These are phyloP conservation scores for Pomatostomus ruficeps DNA, from an alignment of 2,113 vertebrate species.

Conservation along the genomic window DNA sequence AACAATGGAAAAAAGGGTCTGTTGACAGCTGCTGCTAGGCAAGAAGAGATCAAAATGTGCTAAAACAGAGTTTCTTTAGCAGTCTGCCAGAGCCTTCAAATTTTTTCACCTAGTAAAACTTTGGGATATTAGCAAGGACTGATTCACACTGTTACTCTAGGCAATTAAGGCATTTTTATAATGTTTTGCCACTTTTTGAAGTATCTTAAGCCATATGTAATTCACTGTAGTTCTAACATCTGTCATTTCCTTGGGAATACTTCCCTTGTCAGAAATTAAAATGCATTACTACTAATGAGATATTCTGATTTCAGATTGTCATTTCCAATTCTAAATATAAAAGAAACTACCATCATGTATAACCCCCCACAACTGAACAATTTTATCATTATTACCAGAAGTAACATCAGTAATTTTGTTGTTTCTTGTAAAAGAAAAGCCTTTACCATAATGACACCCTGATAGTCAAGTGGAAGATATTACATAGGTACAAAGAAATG, in stretches of 20 bases:
- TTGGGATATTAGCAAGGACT: neutral
- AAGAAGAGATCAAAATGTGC: neutral
- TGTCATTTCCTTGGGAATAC: neutral
- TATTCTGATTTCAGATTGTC: conserved; percentile 5
- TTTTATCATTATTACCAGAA: neutral
- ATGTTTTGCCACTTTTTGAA: neutral
- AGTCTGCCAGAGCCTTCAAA: neutral
- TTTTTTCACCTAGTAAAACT: neutral
- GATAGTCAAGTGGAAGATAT: neutral
- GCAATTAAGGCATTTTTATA: neutral
- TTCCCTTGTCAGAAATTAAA: conserved; percentile 21
- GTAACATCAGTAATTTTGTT: neutral
- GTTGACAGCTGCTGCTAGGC: neutral
- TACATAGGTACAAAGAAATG: neutral
- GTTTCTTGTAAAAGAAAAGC: neutral
- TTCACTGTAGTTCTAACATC: neutral
- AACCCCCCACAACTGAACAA: neutral
- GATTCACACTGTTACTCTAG: neutral
- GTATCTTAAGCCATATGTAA: neutral
- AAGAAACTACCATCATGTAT: neutral
- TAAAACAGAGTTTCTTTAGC: neutral
- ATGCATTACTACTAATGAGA: conserved; percentile 8
- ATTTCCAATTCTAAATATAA: conserved; percentile 15
- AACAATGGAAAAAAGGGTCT: neutral
- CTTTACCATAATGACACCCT: neutral